Evolutionary conservation across 2,113 vertebrate genomes (phyloP).

Genomic region (Cyrtonyx montezumae): DNA sequence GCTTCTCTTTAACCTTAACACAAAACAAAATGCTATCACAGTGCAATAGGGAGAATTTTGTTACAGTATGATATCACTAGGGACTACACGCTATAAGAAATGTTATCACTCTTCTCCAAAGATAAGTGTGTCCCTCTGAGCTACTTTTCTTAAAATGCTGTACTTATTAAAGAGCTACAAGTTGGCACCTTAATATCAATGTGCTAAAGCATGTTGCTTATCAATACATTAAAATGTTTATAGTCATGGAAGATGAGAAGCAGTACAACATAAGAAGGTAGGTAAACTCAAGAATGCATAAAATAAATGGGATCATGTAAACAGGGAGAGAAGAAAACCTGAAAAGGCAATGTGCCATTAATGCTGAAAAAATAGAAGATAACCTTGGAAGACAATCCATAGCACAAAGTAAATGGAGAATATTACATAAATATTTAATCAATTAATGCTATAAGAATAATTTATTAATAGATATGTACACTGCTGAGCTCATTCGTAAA

Average conservation of each 20-base stretch:
- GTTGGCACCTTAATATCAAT: not conserved
- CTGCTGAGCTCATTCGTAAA: not conserved
- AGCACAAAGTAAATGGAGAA: not conserved
- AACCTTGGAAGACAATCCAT: not conserved
- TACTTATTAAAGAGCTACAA: not conserved
- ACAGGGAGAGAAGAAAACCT: slow-evolving; percentile 2
- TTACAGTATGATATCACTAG: not conserved
- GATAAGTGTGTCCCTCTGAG: not conserved
- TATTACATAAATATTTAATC: not conserved
- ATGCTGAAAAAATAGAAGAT: not conserved
- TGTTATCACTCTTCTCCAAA: not conserved
- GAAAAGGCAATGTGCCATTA: not conserved
- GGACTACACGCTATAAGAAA: not conserved
- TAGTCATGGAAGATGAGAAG: not conserved
- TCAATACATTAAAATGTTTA: not conserved
- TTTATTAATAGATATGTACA: not conserved
- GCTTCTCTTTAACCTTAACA: not conserved
- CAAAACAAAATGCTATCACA: not conserved
- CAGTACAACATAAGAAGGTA: not conserved
- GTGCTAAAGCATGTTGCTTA: not conserved
- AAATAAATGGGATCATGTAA: not conserved
- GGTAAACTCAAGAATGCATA: not conserved
- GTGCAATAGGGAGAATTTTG: not conserved
- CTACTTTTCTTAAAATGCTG: not conserved
- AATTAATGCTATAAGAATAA: not conserved